Evolutionary conservation across 1,140 invertebrate species (phyloP).

Genomic region (Drosophila azteca): DNA sequence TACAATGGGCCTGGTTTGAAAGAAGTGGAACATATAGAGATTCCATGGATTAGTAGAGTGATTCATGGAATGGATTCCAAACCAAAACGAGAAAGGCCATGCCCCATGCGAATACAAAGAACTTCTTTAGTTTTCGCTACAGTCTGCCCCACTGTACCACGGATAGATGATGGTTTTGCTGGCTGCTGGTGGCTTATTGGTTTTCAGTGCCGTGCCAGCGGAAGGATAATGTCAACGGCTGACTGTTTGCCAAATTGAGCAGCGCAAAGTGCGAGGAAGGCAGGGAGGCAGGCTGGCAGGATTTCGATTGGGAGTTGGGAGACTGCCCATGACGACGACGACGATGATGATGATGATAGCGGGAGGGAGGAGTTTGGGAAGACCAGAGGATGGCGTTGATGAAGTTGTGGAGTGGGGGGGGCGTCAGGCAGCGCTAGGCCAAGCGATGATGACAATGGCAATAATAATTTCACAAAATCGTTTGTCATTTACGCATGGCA

Average conservation of each 20-base stretch:
- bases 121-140: neutral
- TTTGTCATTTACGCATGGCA: constrained; percentile 82
- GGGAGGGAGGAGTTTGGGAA: neutral
- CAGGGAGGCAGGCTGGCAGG: constrained; percentile 37
- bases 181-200: constrained; percentile 77
- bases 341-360: constrained; percentile 14
- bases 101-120: too few relatives aligned
- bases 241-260: constrained; percentile 80
- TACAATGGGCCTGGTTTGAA: constrained; percentile 10
- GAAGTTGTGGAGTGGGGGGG: constrained; percentile 16
- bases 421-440: constrained; percentile 42
- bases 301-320: constrained; percentile 46
- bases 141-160: constrained; percentile 12
- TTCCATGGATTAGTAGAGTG: neutral
- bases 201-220: constrained; percentile 67
- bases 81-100: too few relatives aligned
- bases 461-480: constrained; percentile 82
- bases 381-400: constrained; percentile 6
- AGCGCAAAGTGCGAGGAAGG: constrained; percentile 72
- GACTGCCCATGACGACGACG: constrained; percentile 13
- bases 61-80: too few relatives aligned
- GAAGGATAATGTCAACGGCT: constrained; percentile 81
- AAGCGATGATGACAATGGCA: constrained; percentile 75
- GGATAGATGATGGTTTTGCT: constrained; percentile 37
- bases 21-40: neutral